Evolutionary conservation across 1,140 invertebrate species (phyloP), one percentile per base, ranked within the genome.

Genomic region (Coelopa frigida): DNA sequence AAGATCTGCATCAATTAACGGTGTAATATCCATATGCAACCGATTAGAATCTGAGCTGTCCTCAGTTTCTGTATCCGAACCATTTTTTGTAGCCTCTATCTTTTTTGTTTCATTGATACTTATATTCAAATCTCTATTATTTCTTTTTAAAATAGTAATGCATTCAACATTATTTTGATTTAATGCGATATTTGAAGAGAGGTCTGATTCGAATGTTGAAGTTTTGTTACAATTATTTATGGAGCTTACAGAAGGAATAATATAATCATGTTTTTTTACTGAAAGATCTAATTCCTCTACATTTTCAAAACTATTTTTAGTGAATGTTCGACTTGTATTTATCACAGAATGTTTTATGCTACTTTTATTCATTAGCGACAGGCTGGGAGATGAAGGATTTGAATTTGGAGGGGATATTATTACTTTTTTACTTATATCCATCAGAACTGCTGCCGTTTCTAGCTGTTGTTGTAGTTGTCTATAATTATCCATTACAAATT

Each of bases 271-370:
- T 52, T 58, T 61, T 61, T 68, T 68, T n/a, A 61, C 48, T 43
- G 66, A 65, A 44, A 68, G 46, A 49, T 64, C 61, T 35, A 68
- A 63, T 57, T 68, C 66, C 52, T 62, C 54, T 40, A 50, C 53
- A 46, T 65, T 57, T 43, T 54, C 51, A 48, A 55, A n/a, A n/a
- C n/a, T n/a, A n/a, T n/a, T n/a, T 53, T 59, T 55, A 55, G 53
- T 54, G 59, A 56, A 61, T 55, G 58, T 61, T 50, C 36, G 15
- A 24, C 63, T 70, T 55, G 56, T 54, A 59, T 64, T 64, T 66
- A 67, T 69, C 64, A 70, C 63, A 65, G 67, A 67, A 56, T 54
- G 62, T 56, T 63, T 66, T 64, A 68, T 64, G 66, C 62, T 68
- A 60, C 54, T 55, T 52, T 64, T 54, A 49, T 47, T 51, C 48